Conservation (phyloP, 37 sponge, comb jelly and placozoan species). For the Eunapius fragilis region DNA sequence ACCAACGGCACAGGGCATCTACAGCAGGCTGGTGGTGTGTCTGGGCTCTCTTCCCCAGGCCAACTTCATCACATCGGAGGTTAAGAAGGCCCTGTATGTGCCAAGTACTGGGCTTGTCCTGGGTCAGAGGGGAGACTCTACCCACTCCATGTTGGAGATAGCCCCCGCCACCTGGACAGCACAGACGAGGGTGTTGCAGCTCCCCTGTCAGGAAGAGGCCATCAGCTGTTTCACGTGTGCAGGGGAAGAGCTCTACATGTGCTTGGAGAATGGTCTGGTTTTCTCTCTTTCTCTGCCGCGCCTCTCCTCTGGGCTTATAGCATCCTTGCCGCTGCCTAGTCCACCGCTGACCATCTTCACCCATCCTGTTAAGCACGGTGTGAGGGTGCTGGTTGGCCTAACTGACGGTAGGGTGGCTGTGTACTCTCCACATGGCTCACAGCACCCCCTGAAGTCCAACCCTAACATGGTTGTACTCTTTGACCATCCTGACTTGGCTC, state of each 20-base stretch:
- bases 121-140: neutral
- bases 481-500: slow-evolving; percentile 11
- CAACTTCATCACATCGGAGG: slow-evolving; percentile 8
- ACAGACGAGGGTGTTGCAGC: slow-evolving; percentile 11
- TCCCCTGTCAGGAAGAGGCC: slow-evolving; percentile 30
- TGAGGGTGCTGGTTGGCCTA: slow-evolving; percentile 44
- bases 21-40: slow-evolving; percentile 48
- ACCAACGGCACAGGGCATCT: slow-evolving; percentile 60
- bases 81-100: neutral
- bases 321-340: slow-evolving; percentile 10
- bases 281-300: slow-evolving; percentile 36
- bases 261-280: slow-evolving; percentile 13
- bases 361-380: neutral
- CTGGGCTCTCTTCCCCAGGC: slow-evolving; percentile 41
- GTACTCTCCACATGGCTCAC: neutral
- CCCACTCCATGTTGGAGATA: slow-evolving; percentile 4
- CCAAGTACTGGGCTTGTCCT: neutral
- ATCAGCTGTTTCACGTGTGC: slow-evolving; percentile 15
- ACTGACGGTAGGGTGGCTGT: slow-evolving; percentile 32
- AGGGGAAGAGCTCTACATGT: slow-evolving; percentile 37
- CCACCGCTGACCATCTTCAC: slow-evolving; percentile 37
- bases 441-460: neutral
- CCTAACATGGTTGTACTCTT: slow-evolving; percentile 8
- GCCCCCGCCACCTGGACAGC: neutral
- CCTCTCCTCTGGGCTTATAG: slow-evolving; percentile 30